phyloP scores from a whole-genome alignment of 2,113 vertebrate genomes.

The Amphiprion ocellaris region DNA sequence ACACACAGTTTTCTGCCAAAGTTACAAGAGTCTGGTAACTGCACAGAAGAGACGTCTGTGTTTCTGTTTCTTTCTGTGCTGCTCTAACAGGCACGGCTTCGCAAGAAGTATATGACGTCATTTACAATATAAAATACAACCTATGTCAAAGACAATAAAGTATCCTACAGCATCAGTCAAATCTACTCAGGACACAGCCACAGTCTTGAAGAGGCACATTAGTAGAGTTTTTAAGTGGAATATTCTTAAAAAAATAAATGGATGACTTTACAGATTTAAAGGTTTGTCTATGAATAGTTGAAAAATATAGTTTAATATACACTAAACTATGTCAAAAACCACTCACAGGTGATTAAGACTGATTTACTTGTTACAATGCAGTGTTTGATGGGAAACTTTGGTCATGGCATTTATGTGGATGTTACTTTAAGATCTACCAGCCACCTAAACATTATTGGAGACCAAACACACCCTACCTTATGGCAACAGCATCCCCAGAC shows the following conservation, averaged over 20 bases:
- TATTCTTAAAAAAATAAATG: background rate
- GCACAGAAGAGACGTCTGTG: background rate
- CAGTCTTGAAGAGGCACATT: background rate
- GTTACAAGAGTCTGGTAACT: constrained; percentile 6
- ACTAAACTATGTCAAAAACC: too few species aligned
- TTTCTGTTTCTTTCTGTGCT: background rate
- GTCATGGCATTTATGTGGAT: too few species aligned
- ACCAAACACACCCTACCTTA: too few species aligned
- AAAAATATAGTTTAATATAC: too few species aligned
- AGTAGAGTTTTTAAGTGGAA: background rate
- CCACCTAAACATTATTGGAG: too few species aligned
- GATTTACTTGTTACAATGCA: too few species aligned
- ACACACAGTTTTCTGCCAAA: background rate
- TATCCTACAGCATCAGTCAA: background rate
- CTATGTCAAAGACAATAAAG: background rate
- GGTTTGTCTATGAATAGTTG: too few species aligned
- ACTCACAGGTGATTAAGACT: too few species aligned
- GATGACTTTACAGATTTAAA: background rate
- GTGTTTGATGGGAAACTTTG: too few species aligned
- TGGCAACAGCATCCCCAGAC: too few species aligned
- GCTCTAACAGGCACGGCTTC: background rate
- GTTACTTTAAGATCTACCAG: too few species aligned
- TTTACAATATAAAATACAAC: background rate
- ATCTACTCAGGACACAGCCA: background rate
- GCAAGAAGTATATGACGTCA: background rate